Evolutionary conservation across 2,797 vertebrate genomes (phyloP).

Genomic region (Scyliorhinus canicula): DNA sequence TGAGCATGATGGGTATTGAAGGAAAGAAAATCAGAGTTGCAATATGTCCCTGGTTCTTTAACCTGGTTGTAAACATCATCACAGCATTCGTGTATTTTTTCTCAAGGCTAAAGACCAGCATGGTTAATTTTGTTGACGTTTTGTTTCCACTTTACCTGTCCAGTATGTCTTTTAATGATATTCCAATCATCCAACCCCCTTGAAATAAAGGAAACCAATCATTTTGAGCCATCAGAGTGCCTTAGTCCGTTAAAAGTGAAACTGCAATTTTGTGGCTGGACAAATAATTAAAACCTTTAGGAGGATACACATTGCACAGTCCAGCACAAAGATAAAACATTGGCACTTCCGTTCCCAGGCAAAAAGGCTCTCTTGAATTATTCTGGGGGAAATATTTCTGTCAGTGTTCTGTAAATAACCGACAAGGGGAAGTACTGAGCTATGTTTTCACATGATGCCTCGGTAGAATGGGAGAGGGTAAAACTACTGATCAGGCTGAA

Average conservation of each 20-base stretch:
- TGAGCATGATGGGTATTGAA: neutral
- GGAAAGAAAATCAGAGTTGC: neutral
- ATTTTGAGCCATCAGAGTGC: neutral
- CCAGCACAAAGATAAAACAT: neutral
- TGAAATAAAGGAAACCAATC: neutral
- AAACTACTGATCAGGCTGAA: neutral
- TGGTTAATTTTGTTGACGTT: no score
- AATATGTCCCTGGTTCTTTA: neutral
- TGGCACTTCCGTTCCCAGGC: neutral
- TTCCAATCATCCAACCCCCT: neutral
- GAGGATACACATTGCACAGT: neutral
- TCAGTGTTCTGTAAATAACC: neutral
- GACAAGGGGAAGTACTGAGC: neutral
- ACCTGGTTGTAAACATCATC: no score
- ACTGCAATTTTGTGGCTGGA: neutral
- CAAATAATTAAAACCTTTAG: neutral
- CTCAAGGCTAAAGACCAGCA: neutral
- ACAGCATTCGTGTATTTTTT: no score
- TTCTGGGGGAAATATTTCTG: neutral
- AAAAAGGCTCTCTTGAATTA: neutral
- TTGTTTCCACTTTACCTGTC: neutral
- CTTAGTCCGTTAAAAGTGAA: neutral
- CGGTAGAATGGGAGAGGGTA: neutral
- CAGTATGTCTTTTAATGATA: neutral
- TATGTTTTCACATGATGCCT: neutral